Percentiles rank a stretch among this genome's conserved stretches.
Evolutionary conservation across 2,797 vertebrate species (phyloP).

Genomic region (Etheostoma perlongum): DNA sequence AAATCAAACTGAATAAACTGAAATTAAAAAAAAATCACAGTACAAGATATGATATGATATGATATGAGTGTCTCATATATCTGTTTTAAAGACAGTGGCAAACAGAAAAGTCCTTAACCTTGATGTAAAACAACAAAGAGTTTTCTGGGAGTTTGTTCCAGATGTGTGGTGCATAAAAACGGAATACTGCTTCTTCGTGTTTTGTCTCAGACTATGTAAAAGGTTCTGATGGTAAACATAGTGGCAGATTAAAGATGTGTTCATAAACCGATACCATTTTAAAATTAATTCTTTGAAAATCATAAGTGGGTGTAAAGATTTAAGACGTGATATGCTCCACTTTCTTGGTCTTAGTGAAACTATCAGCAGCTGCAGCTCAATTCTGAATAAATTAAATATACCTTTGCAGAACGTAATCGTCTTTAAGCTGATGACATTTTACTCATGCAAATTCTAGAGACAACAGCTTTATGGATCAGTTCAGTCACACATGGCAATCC

Average conservation of each 20-base stretch:
- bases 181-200: not conserved
- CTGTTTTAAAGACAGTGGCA: not conserved
- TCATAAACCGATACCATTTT: not conserved
- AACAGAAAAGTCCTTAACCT: not conserved
- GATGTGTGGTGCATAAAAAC: not conserved
- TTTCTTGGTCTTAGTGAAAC: not conserved
- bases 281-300: not conserved
- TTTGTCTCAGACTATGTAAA: not conserved
- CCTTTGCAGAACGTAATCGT: not conserved
- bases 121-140: not conserved
- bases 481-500: constrained; percentile 15
- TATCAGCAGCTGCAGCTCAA: not conserved
- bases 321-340: not conserved
- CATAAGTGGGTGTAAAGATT: not conserved
- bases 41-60: not conserved
- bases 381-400: constrained; percentile 8
- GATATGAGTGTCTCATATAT: not conserved
- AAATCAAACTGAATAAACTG: not conserved
- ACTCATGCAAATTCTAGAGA: not conserved
- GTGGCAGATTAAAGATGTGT: not conserved
- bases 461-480: constrained; percentile 19
- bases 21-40: not conserved
- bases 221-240: not conserved
- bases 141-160: constrained; percentile 7
- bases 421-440: not conserved